Percentiles rank a stretch among this genome's conserved stretches.
These are phyloP conservation scores for Cotesia glomerata DNA, from an alignment of 1,140 invertebrate genomes.

Conservation along the genomic window DNA sequence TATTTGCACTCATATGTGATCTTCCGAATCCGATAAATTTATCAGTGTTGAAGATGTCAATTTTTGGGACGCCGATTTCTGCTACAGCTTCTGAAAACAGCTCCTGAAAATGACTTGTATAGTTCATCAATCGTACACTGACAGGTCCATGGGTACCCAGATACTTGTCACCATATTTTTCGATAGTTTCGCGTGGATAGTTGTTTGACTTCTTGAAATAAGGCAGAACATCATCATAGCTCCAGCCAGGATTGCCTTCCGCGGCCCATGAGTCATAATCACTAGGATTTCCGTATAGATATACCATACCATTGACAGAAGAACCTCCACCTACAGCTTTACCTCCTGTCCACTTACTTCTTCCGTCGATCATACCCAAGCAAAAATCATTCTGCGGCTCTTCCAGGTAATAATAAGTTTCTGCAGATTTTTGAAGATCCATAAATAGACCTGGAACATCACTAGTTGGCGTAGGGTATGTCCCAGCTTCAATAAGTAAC, in stretches of 20 bases:
- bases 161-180: constrained; percentile 42
- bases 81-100: constrained; percentile 55
- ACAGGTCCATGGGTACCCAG: constrained; percentile 50
- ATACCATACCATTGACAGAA: constrained; percentile 85
- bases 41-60: constrained; percentile 55
- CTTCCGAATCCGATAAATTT: constrained; percentile 63
- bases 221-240: constrained; percentile 66
- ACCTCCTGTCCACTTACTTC: constrained; percentile 73
- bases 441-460: constrained; percentile 66
- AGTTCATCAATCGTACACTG: constrained; percentile 61
- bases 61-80: constrained; percentile 57
- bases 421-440: constrained; percentile 60
- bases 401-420: constrained; percentile 71
- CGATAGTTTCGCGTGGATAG: constrained; percentile 41
- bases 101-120: constrained; percentile 49
- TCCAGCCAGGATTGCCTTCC: constrained; percentile 65
- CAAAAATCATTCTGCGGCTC: constrained; percentile 67
- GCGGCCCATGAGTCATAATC: constrained; percentile 73
- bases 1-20: constrained; percentile 56
- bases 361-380: constrained; percentile 57
- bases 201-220: constrained; percentile 65
- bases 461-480: constrained; percentile 48
- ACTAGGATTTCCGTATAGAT: constrained; percentile 72
- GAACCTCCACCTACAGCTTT: constrained; percentile 79
- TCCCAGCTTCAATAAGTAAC: constrained; percentile 69